A percentile compares a stretch with the other conserved stretches of the same genome.
These are phyloP conservation scores for Ophiodon elongatus DNA, from an alignment of 2,113 vertebrate genomes.

Conservation along the genomic window DNA sequence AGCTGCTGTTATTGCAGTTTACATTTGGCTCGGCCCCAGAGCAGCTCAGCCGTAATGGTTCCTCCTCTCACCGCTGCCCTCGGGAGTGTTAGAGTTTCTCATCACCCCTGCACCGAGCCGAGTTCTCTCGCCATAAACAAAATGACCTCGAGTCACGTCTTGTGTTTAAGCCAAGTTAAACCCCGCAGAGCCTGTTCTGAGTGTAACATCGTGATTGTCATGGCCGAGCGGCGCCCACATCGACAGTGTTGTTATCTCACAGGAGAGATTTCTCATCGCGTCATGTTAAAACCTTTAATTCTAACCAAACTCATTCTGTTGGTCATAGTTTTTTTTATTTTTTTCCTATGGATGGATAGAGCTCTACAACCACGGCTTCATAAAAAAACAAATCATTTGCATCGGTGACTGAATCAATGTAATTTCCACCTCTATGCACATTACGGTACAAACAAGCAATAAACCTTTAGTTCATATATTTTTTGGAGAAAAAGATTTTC, in stretches of 20 bases:
- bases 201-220: slow-evolving; percentile 3
- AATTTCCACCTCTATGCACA: neutral
- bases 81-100: slow-evolving; percentile 49
- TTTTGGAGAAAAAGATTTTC: neutral
- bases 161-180: slow-evolving; percentile 45
- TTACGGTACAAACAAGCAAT: neutral
- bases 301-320: neutral
- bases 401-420: neutral
- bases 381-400: neutral
- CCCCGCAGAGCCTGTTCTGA: slow-evolving; percentile 2
- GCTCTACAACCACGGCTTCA: neutral
- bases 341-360: neutral
- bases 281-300: neutral
- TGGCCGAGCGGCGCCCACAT: neutral
- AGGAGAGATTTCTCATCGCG: slow-evolving; percentile 3
- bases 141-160: slow-evolving; percentile 34
- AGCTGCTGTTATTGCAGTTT: slow-evolving; percentile 73
- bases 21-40: slow-evolving; percentile 69
- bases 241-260: neutral
- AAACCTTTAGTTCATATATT: neutral
- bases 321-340: neutral
- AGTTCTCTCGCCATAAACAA: slow-evolving; percentile 32
- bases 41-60: slow-evolving; percentile 55
- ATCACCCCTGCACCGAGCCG: slow-evolving; percentile 55
- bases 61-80: slow-evolving; percentile 30